Evolutionary conservation across 2,113 vertebrate genomes (phyloP).

Genomic region (Trachemys scripta): DNA sequence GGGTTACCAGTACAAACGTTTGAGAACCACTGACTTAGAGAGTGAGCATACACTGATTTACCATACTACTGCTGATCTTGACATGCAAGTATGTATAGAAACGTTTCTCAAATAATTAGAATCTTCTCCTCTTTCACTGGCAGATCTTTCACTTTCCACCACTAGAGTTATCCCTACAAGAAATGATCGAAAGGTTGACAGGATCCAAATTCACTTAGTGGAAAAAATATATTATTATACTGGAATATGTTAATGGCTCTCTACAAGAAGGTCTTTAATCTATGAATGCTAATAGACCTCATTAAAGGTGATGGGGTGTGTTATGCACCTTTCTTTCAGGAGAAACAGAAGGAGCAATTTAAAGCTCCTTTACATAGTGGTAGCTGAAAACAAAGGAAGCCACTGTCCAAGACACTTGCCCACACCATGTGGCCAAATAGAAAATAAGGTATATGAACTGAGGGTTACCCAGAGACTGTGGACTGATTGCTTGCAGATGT

Average conservation of each 20-base stretch:
- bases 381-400: neutral
- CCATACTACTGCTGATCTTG: neutral
- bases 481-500: neutral
- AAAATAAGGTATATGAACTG: neutral
- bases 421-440: neutral
- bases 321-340: neutral
- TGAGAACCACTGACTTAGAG: neutral
- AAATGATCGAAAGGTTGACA: fast-evolving
- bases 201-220: neutral
- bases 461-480: neutral
- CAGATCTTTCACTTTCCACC: neutral
- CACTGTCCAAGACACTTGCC: neutral
- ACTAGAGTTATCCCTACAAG: neutral
- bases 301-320: neutral
- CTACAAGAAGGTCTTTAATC: neutral
- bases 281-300: neutral
- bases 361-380: too few relatives aligned
- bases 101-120: neutral
- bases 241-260: neutral
- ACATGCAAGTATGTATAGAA: neutral
- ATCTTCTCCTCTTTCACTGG: neutral
- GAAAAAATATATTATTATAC: neutral
- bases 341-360: neutral
- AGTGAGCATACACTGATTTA: neutral
- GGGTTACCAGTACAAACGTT: too few relatives aligned